Conservation (phyloP, 2,113 vertebrate genomes). For the Caloenas nicobarica region DNA sequence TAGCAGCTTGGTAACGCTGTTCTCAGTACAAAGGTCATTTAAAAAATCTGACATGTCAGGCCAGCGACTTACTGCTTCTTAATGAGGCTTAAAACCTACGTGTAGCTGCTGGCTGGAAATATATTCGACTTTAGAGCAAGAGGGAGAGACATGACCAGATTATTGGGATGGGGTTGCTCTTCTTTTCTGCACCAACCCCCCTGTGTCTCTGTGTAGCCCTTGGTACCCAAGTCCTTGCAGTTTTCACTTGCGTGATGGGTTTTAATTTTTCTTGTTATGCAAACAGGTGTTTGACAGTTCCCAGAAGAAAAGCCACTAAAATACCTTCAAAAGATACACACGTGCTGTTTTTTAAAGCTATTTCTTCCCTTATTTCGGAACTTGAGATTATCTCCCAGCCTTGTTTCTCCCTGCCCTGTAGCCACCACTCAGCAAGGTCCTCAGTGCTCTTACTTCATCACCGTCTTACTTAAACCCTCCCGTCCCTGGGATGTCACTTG, state of each 20-base stretch:
- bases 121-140: neutral
- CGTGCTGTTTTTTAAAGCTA: no score
- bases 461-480: neutral
- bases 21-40: conserved; percentile 31
- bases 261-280: neutral
- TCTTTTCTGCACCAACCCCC: neutral
- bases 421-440: neutral
- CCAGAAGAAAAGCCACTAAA: neutral
- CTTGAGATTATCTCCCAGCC: neutral
- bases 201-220: accelerated
- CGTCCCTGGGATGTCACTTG: neutral
- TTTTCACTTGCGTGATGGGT: neutral
- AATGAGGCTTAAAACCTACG: conserved; percentile 17
- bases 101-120: neutral
- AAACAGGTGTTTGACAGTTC: conserved; percentile 12
- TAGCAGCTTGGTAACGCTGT: conserved; percentile 6
- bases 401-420: neutral
- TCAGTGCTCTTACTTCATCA: accelerated
- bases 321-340: neutral
- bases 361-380: neutral
- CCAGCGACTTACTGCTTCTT: neutral
- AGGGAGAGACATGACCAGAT: neutral
- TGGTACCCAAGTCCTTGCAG: neutral
- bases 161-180: neutral
- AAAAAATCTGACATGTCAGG: conserved; percentile 21